A percentile compares a stretch with the other conserved stretches of the same genome.
phyloP scores from a whole-genome alignment of 2,888 invertebrate species.

The Himalopsyche anomala region DNA sequence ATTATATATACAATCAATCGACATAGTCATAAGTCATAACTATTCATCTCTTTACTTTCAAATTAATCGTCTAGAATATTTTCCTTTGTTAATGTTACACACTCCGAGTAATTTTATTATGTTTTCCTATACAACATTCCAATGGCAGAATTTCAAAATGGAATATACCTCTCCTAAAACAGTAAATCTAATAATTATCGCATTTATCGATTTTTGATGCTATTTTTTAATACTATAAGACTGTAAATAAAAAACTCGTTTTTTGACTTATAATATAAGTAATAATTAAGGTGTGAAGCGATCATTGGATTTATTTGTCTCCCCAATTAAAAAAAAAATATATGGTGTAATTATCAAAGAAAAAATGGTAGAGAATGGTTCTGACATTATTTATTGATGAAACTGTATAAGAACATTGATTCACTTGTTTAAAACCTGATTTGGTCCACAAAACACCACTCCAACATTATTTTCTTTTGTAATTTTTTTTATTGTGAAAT shows the following conservation, averaged over 20 bases:
- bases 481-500: too few species aligned
- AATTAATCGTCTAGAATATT: too few species aligned
- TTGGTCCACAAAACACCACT: too few species aligned
- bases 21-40: background rate
- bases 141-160: slow-evolving; percentile 10
- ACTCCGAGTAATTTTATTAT: background rate
- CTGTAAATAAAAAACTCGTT: slow-evolving; percentile 34
- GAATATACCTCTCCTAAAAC: background rate
- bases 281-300: background rate
- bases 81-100: slow-evolving; percentile 2
- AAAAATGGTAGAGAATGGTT: too few species aligned
- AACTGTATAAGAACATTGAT: too few species aligned
- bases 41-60: too few species aligned
- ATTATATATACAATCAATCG: background rate
- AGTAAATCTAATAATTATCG: background rate
- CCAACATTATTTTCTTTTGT: too few species aligned
- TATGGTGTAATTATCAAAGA: too few species aligned
- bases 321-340: too few species aligned
- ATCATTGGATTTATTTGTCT: too few species aligned
- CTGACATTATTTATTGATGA: too few species aligned
- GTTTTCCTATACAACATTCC: slow-evolving; percentile 34
- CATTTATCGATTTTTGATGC: slow-evolving; percentile 11
- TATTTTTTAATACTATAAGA: slow-evolving; percentile 31
- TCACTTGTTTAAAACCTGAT: too few species aligned
- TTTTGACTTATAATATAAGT: slow-evolving; percentile 18